Evolutionary conservation across 2,113 vertebrate genomes (phyloP).

Genomic region (Axis porcinus): DNA sequence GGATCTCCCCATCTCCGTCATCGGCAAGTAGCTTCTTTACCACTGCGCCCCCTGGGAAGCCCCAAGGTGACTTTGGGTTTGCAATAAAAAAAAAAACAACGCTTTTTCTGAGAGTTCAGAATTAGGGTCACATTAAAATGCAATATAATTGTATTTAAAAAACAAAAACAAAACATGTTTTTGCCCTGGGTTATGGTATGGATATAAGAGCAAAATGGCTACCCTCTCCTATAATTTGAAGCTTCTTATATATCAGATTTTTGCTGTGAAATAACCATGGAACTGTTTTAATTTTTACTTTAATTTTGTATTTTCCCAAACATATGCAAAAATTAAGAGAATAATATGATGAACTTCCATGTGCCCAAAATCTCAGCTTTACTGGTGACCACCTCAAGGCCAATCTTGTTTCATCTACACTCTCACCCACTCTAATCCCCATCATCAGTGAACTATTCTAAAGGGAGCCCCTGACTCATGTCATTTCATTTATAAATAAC

Average conservation of each 20-base stretch:
- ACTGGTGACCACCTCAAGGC: background rate
- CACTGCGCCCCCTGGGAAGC: background rate
- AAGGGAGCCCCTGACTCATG: background rate
- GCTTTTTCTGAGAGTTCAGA: background rate
- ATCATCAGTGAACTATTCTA: background rate
- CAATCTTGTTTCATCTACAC: background rate
- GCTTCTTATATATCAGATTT: background rate
- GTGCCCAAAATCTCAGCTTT: background rate
- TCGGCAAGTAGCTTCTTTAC: background rate
- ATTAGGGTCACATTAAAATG: background rate
- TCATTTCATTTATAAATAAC: background rate
- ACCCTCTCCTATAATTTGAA: background rate
- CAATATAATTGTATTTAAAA: background rate
- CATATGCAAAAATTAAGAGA: background rate
- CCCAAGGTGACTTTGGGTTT: background rate
- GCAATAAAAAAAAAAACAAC: background rate
- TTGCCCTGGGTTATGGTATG: background rate
- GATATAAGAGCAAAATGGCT: background rate
- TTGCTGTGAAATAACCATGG: background rate
- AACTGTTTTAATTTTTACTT: background rate
- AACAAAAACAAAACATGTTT: background rate
- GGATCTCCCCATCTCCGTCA: background rate
- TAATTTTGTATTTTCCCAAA: constrained; percentile 1
- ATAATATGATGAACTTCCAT: background rate
- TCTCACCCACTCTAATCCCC: background rate